Evolutionary conservation across 2,888 invertebrate species (phyloP), one percentile per base, ranked within the genome.

Genomic region (Thymelicus sylvestris): DNA sequence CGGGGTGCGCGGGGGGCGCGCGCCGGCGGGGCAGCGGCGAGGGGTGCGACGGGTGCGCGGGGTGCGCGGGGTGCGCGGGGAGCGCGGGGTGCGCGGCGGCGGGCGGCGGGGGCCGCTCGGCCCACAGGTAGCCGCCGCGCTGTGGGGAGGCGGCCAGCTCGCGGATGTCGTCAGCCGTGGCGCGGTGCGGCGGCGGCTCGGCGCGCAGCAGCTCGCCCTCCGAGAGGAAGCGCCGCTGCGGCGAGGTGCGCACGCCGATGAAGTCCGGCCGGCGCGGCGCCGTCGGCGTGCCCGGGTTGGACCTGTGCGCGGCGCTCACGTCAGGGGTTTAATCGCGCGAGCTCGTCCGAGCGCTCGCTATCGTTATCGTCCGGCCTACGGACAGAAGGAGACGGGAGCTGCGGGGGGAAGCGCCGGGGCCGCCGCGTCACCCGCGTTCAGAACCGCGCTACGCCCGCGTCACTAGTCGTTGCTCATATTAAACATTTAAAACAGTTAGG

Each of bases 231-330:
- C 97, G 95, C 19, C 96, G 94, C 90, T 97, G 97, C 72, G 97
- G 96, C 78, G 96, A 96, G 76, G 95, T 94, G 75, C 95, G 93
- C 81, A 97, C 97, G 81, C 97, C 96, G 87, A 97, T 97, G 94
- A 97, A 98, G 93, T 97, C 97, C 72, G 97, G 97, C 79, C 97
- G 95, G 84, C 97, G 95, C 80, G 97, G 97, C 95, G 97, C 97
- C 83, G 98, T 98, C 83, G 98, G 98, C 84, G 98, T 98, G 87
- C 97, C 97, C 82, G 98, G 98, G 94, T 98, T 98, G 81, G 98
- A 98, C 96, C 98, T 98, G 96, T 91, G 94, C 87, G 87, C 89
- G 86, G 87, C 90, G 88, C 86, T 84, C 88, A 86, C 90, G 91
- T 93, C 93, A 93, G 90, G 93, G 93, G 92, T 93, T 83, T 91